Evolutionary conservation across 2,113 vertebrate genomes (phyloP).

Genomic region (Eolophus roseicapilla): DNA sequence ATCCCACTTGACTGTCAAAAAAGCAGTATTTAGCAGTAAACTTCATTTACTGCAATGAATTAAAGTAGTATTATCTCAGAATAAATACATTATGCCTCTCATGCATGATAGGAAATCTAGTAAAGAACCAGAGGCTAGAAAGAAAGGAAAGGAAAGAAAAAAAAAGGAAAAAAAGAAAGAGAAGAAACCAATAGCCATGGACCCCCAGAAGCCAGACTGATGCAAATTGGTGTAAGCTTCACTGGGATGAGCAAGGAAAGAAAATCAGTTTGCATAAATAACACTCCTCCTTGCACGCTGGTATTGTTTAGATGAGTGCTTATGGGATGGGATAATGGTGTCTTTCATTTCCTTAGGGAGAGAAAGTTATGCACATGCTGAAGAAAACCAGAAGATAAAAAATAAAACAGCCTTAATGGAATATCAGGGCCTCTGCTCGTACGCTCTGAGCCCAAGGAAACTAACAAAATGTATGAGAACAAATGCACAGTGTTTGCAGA

Average conservation of each 20-base stretch:
- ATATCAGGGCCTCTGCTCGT: not conserved
- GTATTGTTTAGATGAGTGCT: not conserved
- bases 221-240: not conserved
- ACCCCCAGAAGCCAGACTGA: not conserved
- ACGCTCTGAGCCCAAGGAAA: not conserved
- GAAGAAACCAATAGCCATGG: not conserved
- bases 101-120: not conserved
- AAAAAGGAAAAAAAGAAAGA: too few species aligned
- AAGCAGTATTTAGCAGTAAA: not conserved
- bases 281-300: not conserved
- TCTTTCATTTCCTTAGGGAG: not conserved
- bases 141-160: not conserved
- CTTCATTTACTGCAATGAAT: slow-evolving; percentile 5
- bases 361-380: not conserved
- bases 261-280: not conserved
- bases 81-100: not conserved
- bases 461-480: not conserved
- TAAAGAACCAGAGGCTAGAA: not conserved
- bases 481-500: not conserved
- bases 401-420: not conserved
- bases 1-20: not conserved
- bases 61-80: not conserved
- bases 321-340: not conserved
- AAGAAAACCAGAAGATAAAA: not conserved
- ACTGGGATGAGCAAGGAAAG: not conserved